phyloP scores from a whole-genome alignment of 2,888 invertebrate species.

The Eilema caniola region DNA sequence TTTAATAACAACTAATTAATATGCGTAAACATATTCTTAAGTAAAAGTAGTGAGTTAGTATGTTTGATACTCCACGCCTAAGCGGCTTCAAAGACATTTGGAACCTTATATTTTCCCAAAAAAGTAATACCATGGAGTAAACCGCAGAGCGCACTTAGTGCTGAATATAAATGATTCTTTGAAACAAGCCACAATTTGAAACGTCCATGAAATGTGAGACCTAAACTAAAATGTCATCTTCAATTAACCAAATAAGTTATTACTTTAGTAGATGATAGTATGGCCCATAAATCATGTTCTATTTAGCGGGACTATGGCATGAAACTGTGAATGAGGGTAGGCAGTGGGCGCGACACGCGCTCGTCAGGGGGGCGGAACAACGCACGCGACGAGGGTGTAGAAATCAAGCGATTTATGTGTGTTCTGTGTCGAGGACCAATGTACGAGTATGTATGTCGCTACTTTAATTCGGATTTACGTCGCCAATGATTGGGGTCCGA shows the following conservation, averaged over 20 bases:
- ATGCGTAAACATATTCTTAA: not conserved
- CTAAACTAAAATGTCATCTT: slow-evolving; percentile 35
- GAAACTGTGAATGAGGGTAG: slow-evolving; percentile 59
- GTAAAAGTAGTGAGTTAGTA: not conserved
- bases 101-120: not conserved
- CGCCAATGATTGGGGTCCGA: slow-evolving; percentile 64
- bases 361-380: slow-evolving; percentile 27
- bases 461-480: slow-evolving; percentile 77
- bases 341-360: slow-evolving; percentile 40
- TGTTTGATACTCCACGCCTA: too few species aligned
- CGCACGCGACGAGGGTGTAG: slow-evolving; percentile 55
- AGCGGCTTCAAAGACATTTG: not conserved
- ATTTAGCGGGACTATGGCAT: slow-evolving; percentile 56
- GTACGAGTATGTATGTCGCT: slow-evolving; percentile 60
- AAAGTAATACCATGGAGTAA: not conserved
- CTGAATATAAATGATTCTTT: slow-evolving; percentile 12
- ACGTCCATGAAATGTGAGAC: too few species aligned
- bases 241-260: slow-evolving; percentile 33
- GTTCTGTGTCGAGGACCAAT: slow-evolving; percentile 51
- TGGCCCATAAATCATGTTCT: slow-evolving; percentile 56
- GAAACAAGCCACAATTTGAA: slow-evolving; percentile 15
- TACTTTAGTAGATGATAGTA: not conserved
- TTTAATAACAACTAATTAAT: not conserved
- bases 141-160: not conserved
- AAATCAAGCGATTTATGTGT: slow-evolving; percentile 77